These are phyloP conservation scores for Benthosema pterotum DNA, from an alignment of 2,797 vertebrate genomes.

Conservation along the genomic window DNA sequence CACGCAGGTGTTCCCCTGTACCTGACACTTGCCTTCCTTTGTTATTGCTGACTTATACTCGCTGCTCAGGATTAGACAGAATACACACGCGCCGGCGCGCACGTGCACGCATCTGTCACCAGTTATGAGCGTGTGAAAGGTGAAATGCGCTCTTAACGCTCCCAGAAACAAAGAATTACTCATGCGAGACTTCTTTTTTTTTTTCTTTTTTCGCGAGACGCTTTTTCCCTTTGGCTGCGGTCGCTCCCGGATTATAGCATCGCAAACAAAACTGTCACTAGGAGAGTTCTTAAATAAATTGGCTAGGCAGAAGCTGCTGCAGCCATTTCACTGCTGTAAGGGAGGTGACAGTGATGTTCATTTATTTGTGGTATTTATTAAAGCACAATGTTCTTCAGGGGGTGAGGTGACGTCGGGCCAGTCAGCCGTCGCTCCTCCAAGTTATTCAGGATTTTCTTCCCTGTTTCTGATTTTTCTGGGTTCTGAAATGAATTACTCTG, in stretches of 20 bases:
- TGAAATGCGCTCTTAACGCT: conserved; percentile 30
- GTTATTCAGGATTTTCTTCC: no score
- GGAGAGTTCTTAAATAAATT: conserved; percentile 20
- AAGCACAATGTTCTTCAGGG: no score
- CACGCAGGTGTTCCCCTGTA: conserved; percentile 10
- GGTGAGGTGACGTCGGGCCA: no score
- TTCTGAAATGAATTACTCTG: no score
- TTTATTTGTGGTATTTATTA: no score
- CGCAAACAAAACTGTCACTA: no score
- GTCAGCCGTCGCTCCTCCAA: no score
- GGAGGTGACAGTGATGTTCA: conserved; percentile 22
- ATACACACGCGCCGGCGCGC: not conserved
- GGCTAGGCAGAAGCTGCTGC: conserved; percentile 1
- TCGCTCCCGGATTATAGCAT: conserved; percentile 36
- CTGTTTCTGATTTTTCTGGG: no score
- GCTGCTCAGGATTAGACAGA: no score
- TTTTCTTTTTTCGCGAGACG: not conserved
- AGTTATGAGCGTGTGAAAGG: conserved; percentile 40
- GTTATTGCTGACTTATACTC: conserved; percentile 21
- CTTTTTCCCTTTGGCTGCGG: conserved; percentile 18
- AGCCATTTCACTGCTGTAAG: conserved; percentile 19
- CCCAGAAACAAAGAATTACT: conserved; percentile 27
- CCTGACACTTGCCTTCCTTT: not conserved
- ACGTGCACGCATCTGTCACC: conserved; percentile 19
- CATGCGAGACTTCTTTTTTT: conserved; percentile 34